Conservation (phyloP, 2,113 vertebrate genomes). For the Cyprinodon variegatus region DNA sequence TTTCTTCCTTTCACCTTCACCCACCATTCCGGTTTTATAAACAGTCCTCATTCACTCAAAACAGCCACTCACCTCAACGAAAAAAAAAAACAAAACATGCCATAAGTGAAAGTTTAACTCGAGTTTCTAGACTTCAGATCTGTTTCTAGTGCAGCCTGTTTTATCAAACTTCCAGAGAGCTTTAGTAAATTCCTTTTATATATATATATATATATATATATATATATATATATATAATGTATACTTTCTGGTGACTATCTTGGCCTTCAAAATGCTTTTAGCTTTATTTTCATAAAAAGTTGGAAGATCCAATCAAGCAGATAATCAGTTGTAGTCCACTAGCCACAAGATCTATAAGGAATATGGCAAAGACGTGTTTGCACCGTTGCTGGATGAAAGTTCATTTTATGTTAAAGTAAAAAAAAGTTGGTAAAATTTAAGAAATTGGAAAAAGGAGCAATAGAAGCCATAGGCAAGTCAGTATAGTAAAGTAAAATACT, state of each 20-base stretch:
- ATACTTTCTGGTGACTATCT: no score
- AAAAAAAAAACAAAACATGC: slow-evolving; percentile 7
- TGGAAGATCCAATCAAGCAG: neutral
- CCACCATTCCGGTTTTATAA: neutral
- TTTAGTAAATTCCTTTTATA: no score
- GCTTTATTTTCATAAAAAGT: neutral
- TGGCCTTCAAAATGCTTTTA: no score
- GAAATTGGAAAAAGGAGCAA: no score
- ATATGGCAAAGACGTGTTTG: slow-evolving; percentile 12
- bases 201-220: no score
- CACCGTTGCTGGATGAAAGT: slow-evolving; percentile 28
- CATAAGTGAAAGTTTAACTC: slow-evolving; percentile 21
- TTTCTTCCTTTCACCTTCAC: slow-evolving; percentile 57
- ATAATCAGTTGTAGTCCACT: neutral
- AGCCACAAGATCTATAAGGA: neutral
- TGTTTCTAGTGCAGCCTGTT: slow-evolving; percentile 5
- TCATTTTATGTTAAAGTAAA: neutral
- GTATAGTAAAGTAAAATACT: no score
- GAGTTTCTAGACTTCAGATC: slow-evolving; percentile 9
- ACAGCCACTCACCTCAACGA: slow-evolving; percentile 50
- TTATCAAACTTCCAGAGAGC: slow-evolving; percentile 13
- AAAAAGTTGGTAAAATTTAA: no score
- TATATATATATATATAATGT: no score
- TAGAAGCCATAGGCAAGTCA: no score
- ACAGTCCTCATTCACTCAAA: slow-evolving; percentile 26